Evolutionary conservation across 1,140 invertebrate species (phyloP), one percentile per base, ranked within the genome.

Genomic region (Atta colombica): DNA sequence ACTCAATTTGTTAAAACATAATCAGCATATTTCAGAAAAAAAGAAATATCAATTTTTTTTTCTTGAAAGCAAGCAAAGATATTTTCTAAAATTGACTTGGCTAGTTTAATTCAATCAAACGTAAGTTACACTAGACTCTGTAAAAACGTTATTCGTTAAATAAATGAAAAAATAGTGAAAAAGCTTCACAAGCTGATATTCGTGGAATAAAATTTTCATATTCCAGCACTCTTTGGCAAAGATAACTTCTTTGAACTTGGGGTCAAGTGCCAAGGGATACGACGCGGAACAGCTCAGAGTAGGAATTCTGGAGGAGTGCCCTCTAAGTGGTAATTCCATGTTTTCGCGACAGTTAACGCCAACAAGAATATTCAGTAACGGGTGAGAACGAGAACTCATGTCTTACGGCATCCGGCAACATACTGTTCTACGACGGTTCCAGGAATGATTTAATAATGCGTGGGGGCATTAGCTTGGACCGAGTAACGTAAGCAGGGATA

Each of bases 391-490:
- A 10, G 58, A 63, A 77, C 80, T 87, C 81, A 28, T 74, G 88
- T 87, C 89, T 90, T 84, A 87, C 84, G 49, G 53, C 58, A 86
- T 80, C 39, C 77, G 78, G 78, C 51, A 51, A 63, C 45, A 63
- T 66, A 68, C 74, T 69, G 82, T 72, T 61, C 85, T 74, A 45
- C 84, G 86, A 86, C 89, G 77, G 88, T 82, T 89, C 74, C 75
- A 89, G 82, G 91, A 93, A 94, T 94, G 93, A 94, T 94, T 94
- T 94, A 94, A 94, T 94, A 94, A 94, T 93, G 89, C 91, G 92
- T 75, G 87, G 90, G 89, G 89, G 93, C 93, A 94, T 94, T 93
- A 94, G 91, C 87, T 66, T 71, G 88, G 84, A 77, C 87, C 61
- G 87, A 87, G 88, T 87, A 91, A 91, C 89, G 90, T 93, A 92